A percentile compares a stretch with the other conserved stretches of the same genome.
These are phyloP conservation scores for Wasmannia auropunctata DNA, from an alignment of 1,140 invertebrate genomes.

Conservation along the genomic window DNA sequence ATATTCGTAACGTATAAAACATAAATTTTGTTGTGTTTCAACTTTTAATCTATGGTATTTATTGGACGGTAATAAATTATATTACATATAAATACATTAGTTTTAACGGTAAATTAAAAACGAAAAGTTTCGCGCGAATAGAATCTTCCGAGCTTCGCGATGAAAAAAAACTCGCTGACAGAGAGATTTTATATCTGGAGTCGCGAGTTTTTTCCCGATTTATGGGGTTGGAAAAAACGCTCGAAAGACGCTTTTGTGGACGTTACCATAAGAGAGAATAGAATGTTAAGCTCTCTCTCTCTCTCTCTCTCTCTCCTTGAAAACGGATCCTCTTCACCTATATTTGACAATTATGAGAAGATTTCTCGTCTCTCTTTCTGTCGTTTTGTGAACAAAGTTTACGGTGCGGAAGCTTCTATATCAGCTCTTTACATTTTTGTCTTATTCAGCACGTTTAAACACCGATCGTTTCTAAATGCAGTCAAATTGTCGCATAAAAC, in stretches of 20 bases:
- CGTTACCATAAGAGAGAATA: background rate
- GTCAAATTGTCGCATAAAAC: background rate
- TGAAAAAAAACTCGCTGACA: background rate
- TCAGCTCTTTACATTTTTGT: background rate
- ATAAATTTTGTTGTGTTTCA: background rate
- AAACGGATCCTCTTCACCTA: conserved; percentile 28
- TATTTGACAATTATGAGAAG: conserved; percentile 34
- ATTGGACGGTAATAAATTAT: background rate
- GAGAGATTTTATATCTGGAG: conserved; percentile 17
- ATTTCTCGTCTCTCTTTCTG: conserved; percentile 37
- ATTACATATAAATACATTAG: background rate
- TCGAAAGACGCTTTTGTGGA: conserved; percentile 26
- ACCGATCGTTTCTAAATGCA: background rate
- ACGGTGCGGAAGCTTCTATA: background rate
- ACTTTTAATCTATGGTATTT: background rate
- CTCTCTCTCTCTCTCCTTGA: background rate
- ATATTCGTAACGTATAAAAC: background rate
- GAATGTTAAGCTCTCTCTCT: conserved; percentile 4
- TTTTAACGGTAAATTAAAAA: background rate
- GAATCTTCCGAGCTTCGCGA: background rate
- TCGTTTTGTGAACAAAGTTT: background rate
- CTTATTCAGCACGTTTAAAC: background rate
- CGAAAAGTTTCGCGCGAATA: background rate
- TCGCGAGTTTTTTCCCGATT: conserved; percentile 2
- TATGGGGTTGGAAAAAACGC: conserved; percentile 42